Evolutionary conservation across 2,888 invertebrate genomes (phyloP), one percentile per base, ranked within the genome.

Genomic region (Chironomus tentans): DNA sequence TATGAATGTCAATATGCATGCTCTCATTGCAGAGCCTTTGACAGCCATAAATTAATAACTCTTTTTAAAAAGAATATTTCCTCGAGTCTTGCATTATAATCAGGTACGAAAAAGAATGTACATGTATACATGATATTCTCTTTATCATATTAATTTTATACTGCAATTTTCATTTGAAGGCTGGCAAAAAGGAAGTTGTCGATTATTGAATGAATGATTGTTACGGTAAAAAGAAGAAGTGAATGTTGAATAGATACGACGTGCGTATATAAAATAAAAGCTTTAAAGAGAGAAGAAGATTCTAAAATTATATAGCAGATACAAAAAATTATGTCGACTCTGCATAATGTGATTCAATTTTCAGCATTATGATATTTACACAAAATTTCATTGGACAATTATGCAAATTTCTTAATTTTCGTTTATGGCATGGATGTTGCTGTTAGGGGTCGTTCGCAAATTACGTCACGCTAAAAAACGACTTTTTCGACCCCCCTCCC

Each of bases 191-290:
- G 74, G 74, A 74, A 74, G 74, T 74, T 47, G 74, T 74, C 68
- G 74, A 74, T 74, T 74, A 74, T 21, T 28, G n/a, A 50, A 50
- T 47, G 71, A 71, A 46, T 72, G 61, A 74, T 65, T 65, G 68
- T 68, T 68, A 74, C 74, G 65, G 65, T 65, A 74, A 68, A 47
- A 70, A 70, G 68, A 65, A 22, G 65, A 56, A 56, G 38, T 38
- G 38, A 38, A 38, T 38, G 38, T 38, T 38, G 38, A 38, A 38
- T 38, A 38, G 38, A 38, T 38, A 38, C 38, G 38, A 38, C 10
- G 38, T 38, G 38, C 38, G 38, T 38, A 10, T 38, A 10, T 38
- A 38, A 28, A 28, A 28, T 2, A 28, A 28, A 6, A 2, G 5
- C 3, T 1, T 38, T 10, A 38, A 38, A 38, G 38, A 38, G 28